Conservation (phyloP, 2,113 vertebrate genomes). For the Takifugu flavidus region DNA sequence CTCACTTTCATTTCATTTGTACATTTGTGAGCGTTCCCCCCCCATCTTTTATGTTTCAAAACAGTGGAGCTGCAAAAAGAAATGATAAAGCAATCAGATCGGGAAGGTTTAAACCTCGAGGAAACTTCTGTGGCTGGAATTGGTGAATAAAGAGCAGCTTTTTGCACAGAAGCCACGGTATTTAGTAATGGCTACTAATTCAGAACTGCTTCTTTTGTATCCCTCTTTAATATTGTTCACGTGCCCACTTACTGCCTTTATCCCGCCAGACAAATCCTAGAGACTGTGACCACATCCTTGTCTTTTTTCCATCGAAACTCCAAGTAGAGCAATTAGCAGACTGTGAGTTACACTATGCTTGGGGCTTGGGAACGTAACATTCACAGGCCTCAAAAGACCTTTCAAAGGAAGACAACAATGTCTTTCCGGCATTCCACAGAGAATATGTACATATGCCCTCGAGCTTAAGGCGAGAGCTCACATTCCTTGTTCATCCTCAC, state of each 20-base stretch:
- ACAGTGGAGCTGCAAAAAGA: too few species aligned
- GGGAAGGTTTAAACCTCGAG: not conserved
- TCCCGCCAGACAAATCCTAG: constrained; percentile 33
- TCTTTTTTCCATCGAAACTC: constrained; percentile 42
- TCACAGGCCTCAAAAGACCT: constrained; percentile 49
- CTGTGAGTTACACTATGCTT: constrained; percentile 38
- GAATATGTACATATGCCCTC: constrained; percentile 50
- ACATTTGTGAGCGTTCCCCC: too few species aligned
- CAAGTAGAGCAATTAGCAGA: constrained; percentile 52
- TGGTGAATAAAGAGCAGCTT: not conserved
- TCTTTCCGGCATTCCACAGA: constrained; percentile 49
- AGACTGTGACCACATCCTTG: constrained; percentile 41
- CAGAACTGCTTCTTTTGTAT: constrained; percentile 33
- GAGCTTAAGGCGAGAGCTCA: constrained; percentile 24
- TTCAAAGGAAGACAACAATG: constrained; percentile 50
- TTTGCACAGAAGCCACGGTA: constrained; percentile 16
- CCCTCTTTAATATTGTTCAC: constrained; percentile 32
- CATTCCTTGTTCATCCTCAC: constrained; percentile 37
- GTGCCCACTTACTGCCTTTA: constrained; percentile 38
- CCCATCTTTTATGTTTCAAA: too few species aligned
- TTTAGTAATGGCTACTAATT: constrained; percentile 37
- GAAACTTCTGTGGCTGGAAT: not conserved
- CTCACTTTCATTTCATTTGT: too few species aligned
- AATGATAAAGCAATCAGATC: too few species aligned
- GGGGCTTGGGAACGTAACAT: constrained; percentile 59